Base-by-base conservation (phyloP, 1,140 invertebrate genomes). In the Muscidifurax raptorellus region DNA sequence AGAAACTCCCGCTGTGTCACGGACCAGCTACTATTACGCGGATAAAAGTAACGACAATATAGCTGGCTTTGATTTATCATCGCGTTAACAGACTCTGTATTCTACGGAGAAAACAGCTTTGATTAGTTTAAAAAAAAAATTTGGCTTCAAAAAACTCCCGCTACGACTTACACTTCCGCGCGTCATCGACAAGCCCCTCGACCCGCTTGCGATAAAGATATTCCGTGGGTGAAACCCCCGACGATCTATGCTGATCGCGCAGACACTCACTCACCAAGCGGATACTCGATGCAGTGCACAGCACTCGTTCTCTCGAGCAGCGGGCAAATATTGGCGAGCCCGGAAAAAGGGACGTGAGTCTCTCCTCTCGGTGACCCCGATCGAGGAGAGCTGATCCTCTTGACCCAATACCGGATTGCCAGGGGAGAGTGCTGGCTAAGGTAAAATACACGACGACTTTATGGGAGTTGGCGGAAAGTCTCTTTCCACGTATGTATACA, bases 271-370 rank as follows among this genome's bases (percentile, higher is more conserved):
- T n/a, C 52, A 0, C 4, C 52, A 32, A 30, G 30, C 22, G 22
- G 71, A 36, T 74, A n/a, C 52, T 7, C 18, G 9, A 47, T 36
- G 69, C 22, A n/a, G 15, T 59, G 15, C 2, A 1, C 12, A 69
- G 4, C 28, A 30, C 64, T 71, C 44, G 67, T 27, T 40, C 36
- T n/a, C 36, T 25, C 52, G 40, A 83, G 81, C 28, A 28, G 22
- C 44, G 27, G 64, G 52, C 30, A 78, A 83, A 83, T 78, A 83
- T 78, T 78, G 64, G 75, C 82, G 13, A 30, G 27, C n/a, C n/a
- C 15, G 40, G 18, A 52, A 72, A 69, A 80, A 1, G 44, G 66
- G 12, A n/a, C 25, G 25, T 5, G 2, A 3, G n/a, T 59, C 3
- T 2, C 1, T 59, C 22, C 3, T 15, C 18, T 22, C 18, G 13